Conservation (phyloP, 2,888 invertebrate species). For the Therioaphis trifolii region DNA sequence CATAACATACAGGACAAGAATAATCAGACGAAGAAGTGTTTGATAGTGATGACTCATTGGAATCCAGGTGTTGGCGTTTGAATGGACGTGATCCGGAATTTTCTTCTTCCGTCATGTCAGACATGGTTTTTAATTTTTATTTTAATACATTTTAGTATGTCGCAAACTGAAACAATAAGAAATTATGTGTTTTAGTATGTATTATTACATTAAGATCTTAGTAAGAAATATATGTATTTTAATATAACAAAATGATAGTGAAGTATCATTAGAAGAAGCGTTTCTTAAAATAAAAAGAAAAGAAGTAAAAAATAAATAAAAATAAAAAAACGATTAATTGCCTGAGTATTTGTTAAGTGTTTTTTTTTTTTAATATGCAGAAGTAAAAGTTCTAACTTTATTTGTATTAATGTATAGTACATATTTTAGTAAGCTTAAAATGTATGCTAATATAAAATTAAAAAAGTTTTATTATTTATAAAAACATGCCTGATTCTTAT, state of each 20-base stretch:
- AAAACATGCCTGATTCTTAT: constrained; percentile 25
- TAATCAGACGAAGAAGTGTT: constrained; percentile 69
- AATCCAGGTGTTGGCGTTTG: constrained; percentile 70
- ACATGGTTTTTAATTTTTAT: constrained; percentile 50
- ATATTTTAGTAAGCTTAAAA: neutral
- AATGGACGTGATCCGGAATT: constrained; percentile 69
- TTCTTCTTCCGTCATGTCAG: constrained; percentile 46
- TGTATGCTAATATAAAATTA: neutral
- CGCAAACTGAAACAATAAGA: constrained; percentile 62
- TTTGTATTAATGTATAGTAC: neutral
- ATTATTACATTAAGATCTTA: constrained; percentile 29
- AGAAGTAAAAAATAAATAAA: neutral
- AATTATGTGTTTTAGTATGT: constrained; percentile 53
- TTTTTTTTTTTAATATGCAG: neutral
- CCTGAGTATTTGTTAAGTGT: neutral
- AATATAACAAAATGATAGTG: neutral
- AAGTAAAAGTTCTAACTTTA: neutral
- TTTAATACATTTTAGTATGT: constrained; percentile 57
- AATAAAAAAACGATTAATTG: neutral
- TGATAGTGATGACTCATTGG: constrained; percentile 69
- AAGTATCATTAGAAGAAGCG: neutral
- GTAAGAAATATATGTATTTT: constrained; percentile 4
- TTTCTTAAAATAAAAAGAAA: constrained; percentile 5
- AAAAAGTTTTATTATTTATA: constrained; percentile 3
- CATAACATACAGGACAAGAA: constrained; percentile 87